These are phyloP conservation scores for Sorex araneus DNA, from an alignment of 2,113 vertebrate genomes.

Conservation along the genomic window DNA sequence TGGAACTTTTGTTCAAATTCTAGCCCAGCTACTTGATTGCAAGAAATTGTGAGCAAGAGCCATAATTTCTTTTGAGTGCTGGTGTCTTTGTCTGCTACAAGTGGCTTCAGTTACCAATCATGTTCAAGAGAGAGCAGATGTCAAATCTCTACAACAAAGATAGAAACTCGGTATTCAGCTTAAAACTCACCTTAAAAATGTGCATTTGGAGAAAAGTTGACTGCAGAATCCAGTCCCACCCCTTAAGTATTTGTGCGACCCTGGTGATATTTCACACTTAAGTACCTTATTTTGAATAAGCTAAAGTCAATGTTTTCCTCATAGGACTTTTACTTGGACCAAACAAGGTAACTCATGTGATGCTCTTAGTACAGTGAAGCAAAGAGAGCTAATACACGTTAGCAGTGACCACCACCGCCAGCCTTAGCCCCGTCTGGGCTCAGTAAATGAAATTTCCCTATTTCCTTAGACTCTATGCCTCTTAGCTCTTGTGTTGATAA, in stretches of 20 bases:
- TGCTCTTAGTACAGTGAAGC: not conserved
- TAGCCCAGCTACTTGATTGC: constrained; percentile 17
- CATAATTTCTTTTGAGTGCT: constrained; percentile 3
- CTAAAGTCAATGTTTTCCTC: not conserved
- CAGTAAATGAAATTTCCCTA: not conserved
- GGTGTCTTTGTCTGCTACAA: not conserved
- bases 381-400: not conserved
- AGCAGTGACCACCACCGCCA: not conserved
- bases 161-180: not conserved
- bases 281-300: constrained; percentile 48
- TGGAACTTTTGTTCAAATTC: constrained; percentile 65
- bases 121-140: not conserved
- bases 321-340: not conserved
- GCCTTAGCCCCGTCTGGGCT: not conserved
- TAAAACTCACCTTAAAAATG: not conserved
- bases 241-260: not conserved
- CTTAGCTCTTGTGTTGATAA: not conserved
- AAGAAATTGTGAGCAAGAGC: constrained; percentile 34
- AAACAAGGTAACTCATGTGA: not conserved
- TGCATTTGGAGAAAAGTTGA: not conserved
- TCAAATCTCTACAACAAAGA: not conserved
- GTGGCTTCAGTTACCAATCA: not conserved
- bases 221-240: not conserved
- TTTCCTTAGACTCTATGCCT: not conserved
- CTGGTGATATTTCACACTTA: not conserved